Evolutionary conservation across 2,888 invertebrate species (phyloP), one percentile per base, ranked within the genome.

Genomic region (Latheticus oryzae): DNA sequence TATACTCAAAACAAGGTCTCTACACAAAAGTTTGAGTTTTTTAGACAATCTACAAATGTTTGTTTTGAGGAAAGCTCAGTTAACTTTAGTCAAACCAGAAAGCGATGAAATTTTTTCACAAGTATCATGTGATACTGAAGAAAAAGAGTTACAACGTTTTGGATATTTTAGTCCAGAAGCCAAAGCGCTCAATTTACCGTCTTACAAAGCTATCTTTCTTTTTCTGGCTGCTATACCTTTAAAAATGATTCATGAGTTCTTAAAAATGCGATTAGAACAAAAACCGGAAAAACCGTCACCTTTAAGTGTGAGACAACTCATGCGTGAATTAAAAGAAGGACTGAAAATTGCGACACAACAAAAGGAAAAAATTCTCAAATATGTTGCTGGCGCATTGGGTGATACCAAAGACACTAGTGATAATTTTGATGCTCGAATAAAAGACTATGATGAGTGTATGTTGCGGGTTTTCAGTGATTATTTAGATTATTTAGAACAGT

Each of bases 181-280:
- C 45, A 79, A 83, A 57, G 82, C 86, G n/a, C 85, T 95, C 78
- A 85, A 86, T 57, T 81, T 97, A 62, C 97, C 96, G 0, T 91
- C 93, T 1, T 95, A 94, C 80, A 85, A 89, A 66, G 86, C 89
- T 21, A 86, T 90, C 59, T 97, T 94, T 80, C 83, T 96, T 45
- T 93, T 95, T 76, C 83, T 97, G 8, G 87, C 91, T 57, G 86
- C 89, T 42, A 87, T 96, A 43, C 92, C 94, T 13, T 80, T 97
- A 71, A 94, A 96, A 78, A 88, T 95, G n/a, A 89, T 95, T 60
- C 92, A 95, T 73, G 95, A 97, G 78, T 96, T 95, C 80, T 81
- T 97, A 30, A 81, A 87, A 58, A 87, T 96, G 83, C 81, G 95
- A 30, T 81, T 95, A 24, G 94, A 95, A 73, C 88, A 90, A 58